A percentile compares a stretch with the other conserved stretches of the same genome.
These are phyloP conservation scores for Chaetodon trifasciatus DNA, from an alignment of 2,797 vertebrate genomes.

Conservation along the genomic window DNA sequence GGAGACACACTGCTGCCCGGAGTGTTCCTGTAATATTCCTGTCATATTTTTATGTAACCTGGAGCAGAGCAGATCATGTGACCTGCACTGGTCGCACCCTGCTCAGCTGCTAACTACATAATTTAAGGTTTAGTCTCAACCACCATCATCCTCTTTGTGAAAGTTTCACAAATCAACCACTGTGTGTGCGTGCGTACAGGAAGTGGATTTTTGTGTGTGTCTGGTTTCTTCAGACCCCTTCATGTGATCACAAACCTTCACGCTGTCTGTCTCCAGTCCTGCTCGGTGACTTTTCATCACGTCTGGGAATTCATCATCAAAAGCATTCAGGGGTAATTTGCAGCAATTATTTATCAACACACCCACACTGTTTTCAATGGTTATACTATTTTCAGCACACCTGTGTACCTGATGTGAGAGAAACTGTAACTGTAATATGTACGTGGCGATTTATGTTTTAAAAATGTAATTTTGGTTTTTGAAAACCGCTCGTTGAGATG, in stretches of 20 bases:
- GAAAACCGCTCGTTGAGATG: not conserved
- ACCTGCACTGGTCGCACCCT: too few relatives aligned
- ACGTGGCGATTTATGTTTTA: not conserved
- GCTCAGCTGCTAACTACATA: too few relatives aligned
- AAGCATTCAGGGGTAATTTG: constrained; percentile 26
- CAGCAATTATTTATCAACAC: constrained; percentile 30
- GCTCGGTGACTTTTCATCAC: constrained; percentile 33
- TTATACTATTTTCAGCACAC: not conserved
- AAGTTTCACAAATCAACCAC: too few relatives aligned
- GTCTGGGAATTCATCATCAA: constrained; percentile 29
- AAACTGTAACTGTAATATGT: not conserved
- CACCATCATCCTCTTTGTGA: too few relatives aligned
- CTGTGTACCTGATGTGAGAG: not conserved
- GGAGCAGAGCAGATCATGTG: too few relatives aligned
- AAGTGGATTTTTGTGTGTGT: not conserved
- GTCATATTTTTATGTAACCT: too few relatives aligned
- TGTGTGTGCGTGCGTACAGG: not conserved
- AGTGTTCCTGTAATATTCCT: too few relatives aligned
- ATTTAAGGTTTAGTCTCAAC: too few relatives aligned
- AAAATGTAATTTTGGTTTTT: not conserved
- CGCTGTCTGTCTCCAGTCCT: constrained; percentile 29
- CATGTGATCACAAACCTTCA: constrained; percentile 26
- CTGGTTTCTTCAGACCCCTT: constrained; percentile 17
- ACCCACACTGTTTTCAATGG: not conserved
- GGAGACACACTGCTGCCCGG: too few relatives aligned